Evolutionary conservation across 2,888 invertebrate genomes (phyloP).

Genomic region (Oxytorus armatus): DNA sequence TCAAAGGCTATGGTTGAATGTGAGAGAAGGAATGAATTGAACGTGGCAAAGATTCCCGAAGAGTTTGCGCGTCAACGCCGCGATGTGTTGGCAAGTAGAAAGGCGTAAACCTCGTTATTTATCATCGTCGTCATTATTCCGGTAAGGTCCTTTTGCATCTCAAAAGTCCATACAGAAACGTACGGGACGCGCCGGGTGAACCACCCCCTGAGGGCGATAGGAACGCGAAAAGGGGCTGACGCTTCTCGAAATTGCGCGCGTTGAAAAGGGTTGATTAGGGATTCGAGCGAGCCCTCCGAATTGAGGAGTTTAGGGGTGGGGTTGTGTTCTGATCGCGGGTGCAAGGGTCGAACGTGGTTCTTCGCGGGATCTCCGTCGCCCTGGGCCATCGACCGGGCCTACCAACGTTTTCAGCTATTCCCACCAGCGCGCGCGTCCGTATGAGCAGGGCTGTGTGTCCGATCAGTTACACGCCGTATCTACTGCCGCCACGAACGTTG

Average conservation of each 20-base stretch:
- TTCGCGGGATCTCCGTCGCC: conserved; percentile 64
- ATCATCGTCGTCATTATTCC: background rate
- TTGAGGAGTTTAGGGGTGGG: conserved; percentile 8
- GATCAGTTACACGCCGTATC: conserved; percentile 40
- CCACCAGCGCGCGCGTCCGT: conserved; percentile 57
- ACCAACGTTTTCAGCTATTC: conserved; percentile 64
- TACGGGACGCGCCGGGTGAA: background rate
- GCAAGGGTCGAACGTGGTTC: conserved; percentile 80
- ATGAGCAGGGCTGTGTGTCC: conserved; percentile 10
- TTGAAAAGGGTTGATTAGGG: conserved; percentile 85
- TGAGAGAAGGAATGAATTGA: conserved; percentile 23
- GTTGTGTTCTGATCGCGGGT: conserved; percentile 66
- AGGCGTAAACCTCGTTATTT: background rate
- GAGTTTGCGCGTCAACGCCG: background rate
- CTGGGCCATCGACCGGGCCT: conserved; percentile 61
- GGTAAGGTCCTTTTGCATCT: background rate
- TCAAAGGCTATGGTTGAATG: conserved; percentile 16
- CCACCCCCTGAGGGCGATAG: conserved; percentile 53
- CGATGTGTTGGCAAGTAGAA: background rate
- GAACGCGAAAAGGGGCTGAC: conserved; percentile 45
- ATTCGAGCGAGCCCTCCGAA: conserved; percentile 72
- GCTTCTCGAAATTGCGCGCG: conserved; percentile 80
- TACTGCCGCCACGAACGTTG: conserved; percentile 22
- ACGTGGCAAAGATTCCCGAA: conserved; percentile 19
- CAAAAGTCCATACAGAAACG: background rate